Percentiles rank a stretch among this genome's conserved stretches.
phyloP scores from a whole-genome alignment of 2,113 vertebrate genomes.

The Turnix velox region DNA sequence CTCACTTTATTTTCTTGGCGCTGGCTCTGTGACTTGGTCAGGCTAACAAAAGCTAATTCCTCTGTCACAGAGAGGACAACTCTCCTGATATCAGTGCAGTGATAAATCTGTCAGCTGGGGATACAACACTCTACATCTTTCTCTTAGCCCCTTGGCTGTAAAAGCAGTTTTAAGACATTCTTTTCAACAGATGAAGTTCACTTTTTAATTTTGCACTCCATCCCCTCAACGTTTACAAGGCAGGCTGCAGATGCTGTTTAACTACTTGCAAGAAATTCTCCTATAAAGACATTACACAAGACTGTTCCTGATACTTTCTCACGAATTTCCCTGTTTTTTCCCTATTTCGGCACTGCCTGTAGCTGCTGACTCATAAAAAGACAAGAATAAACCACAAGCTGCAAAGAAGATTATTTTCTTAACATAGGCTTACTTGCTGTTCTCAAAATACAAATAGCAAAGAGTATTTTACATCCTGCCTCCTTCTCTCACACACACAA shows the following conservation, averaged over 20 bases:
- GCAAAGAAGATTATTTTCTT: not conserved
- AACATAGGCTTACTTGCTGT: not conserved
- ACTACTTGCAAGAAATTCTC: constrained; percentile 22
- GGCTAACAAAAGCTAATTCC: constrained; percentile 25
- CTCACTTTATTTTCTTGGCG: constrained; percentile 27
- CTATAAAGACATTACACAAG: not conserved
- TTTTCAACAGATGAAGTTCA: not conserved
- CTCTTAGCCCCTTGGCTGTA: not conserved
- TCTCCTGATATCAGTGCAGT: not conserved
- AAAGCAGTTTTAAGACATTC: not conserved
- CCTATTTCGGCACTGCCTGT: not conserved
- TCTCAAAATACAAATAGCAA: constrained; percentile 13
- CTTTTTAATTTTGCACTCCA: not conserved
- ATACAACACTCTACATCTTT: not conserved
- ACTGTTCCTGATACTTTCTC: constrained; percentile 8
- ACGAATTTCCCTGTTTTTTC: not conserved
- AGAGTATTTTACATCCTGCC: constrained; percentile 12
- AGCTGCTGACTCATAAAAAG: constrained; percentile 46
- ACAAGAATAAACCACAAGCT: constrained; percentile 27
- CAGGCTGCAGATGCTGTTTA: constrained; percentile 30
- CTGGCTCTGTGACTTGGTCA: constrained; percentile 41
- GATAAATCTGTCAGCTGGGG: constrained; percentile 33
- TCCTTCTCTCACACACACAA: not conserved
- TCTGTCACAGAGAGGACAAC: not conserved
- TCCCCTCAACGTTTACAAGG: constrained; percentile 4